These are phyloP conservation scores for Sphaerodactylus townsendi DNA, from an alignment of 2,113 vertebrate species.

Conservation along the genomic window DNA sequence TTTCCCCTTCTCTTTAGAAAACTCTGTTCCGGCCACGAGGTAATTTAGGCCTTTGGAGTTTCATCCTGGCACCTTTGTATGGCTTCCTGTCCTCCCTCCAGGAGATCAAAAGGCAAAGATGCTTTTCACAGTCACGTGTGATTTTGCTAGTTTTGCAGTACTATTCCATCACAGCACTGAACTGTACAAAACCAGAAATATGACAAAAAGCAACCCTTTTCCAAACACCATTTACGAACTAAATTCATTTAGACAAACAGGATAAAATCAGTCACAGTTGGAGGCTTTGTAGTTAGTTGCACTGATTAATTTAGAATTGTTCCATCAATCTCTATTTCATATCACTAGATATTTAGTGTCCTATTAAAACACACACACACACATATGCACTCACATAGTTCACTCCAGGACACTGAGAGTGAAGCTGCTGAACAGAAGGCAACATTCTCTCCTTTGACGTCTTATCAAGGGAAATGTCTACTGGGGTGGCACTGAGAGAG, in stretches of 20 bases:
- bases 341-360: background rate
- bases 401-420: background rate
- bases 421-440: slow-evolving; percentile 48
- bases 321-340: background rate
- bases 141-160: no score
- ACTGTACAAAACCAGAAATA: background rate
- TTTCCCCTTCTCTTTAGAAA: no score
- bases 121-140: no score
- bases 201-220: background rate
- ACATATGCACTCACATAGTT: background rate
- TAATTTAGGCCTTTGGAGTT: no score
- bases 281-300: background rate
- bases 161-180: no score
- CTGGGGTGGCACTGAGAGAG: background rate
- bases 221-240: background rate
- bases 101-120: no score
- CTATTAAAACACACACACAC: background rate
- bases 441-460: slow-evolving; percentile 9
- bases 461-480: slow-evolving; percentile 23
- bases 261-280: background rate
- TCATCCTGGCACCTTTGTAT: no score
- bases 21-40: no score
- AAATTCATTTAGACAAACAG: background rate
- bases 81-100: no score
- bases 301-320: accelerated